Percentiles rank a stretch among this genome's conserved stretches.
Conservation (phyloP, 2,888 invertebrate species). For the Palloptera scutellata region DNA sequence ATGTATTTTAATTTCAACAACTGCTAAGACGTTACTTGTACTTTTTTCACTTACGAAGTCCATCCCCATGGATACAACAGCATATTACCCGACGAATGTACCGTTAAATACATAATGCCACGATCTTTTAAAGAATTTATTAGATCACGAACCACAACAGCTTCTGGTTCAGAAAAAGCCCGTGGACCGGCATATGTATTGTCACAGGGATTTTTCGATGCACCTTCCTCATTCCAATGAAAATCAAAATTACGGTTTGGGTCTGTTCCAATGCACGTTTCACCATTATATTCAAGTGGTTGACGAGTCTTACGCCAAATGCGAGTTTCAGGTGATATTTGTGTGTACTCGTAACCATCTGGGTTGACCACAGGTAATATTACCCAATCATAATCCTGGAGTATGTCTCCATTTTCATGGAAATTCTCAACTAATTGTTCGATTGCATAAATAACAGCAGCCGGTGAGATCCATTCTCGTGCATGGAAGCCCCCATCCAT, state of each 20-base stretch:
- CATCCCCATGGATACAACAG: slow-evolving; percentile 76
- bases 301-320: slow-evolving; percentile 79
- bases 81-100: slow-evolving; percentile 79
- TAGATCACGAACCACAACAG: slow-evolving; percentile 68
- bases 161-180: slow-evolving; percentile 75
- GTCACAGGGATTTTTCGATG: slow-evolving; percentile 65
- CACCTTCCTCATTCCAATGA: slow-evolving; percentile 70
- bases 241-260: slow-evolving; percentile 80
- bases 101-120: slow-evolving; percentile 71
- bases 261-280: slow-evolving; percentile 74
- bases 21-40: background rate
- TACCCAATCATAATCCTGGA: slow-evolving; percentile 56
- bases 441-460: slow-evolving; percentile 72
- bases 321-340: slow-evolving; percentile 53
- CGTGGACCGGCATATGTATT: slow-evolving; percentile 70
- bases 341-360: slow-evolving; percentile 62
- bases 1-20: background rate
- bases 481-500: slow-evolving; percentile 61
- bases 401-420: slow-evolving; percentile 52
- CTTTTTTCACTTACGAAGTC: slow-evolving; percentile 58
- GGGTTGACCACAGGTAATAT: slow-evolving; percentile 61
- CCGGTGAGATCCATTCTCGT: slow-evolving; percentile 77
- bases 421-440: slow-evolving; percentile 70
- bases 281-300: slow-evolving; percentile 53
- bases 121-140: slow-evolving; percentile 65